These are phyloP conservation scores for Bombus pyrosoma DNA, from an alignment of 1,140 invertebrate genomes.

Conservation along the genomic window DNA sequence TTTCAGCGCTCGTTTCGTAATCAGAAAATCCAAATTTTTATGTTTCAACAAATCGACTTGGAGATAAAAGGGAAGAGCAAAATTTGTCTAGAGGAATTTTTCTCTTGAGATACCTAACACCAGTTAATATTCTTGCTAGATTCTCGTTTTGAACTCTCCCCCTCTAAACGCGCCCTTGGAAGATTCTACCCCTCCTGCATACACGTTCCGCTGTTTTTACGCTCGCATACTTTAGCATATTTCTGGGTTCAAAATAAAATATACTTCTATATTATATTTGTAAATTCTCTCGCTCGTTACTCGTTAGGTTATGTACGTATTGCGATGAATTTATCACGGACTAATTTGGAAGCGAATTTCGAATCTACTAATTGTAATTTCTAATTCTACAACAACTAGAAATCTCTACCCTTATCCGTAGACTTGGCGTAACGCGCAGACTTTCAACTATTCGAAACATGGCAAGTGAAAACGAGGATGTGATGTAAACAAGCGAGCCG, in stretches of 20 bases:
- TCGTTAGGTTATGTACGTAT: not conserved
- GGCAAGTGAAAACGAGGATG: conserved; percentile 16
- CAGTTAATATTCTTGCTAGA: not conserved
- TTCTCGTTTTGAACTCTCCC: not conserved
- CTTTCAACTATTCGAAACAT: conserved; percentile 24
- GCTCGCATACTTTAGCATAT: not conserved
- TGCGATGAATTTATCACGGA: not conserved
- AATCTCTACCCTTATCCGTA: not conserved
- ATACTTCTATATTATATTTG: not conserved
- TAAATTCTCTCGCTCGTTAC: too few species aligned
- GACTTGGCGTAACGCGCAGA: not conserved
- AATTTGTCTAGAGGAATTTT: not conserved
- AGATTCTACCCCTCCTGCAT: not conserved
- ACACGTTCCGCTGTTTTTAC: not conserved
- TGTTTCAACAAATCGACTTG: not conserved
- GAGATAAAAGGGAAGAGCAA: not conserved
- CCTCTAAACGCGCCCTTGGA: not conserved
- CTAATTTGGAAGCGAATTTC: not conserved
- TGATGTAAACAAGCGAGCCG: not conserved
- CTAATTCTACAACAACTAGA: too few species aligned
- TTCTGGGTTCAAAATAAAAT: too few species aligned
- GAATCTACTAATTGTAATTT: too few species aligned
- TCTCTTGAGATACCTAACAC: not conserved
- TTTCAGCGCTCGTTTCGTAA: not conserved
- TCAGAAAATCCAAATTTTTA: not conserved